Percentiles rank a stretch among this genome's conserved stretches.
These are phyloP conservation scores for Gymnothorax javanicus DNA, from an alignment of 2,797 vertebrate species.

Conservation along the genomic window DNA sequence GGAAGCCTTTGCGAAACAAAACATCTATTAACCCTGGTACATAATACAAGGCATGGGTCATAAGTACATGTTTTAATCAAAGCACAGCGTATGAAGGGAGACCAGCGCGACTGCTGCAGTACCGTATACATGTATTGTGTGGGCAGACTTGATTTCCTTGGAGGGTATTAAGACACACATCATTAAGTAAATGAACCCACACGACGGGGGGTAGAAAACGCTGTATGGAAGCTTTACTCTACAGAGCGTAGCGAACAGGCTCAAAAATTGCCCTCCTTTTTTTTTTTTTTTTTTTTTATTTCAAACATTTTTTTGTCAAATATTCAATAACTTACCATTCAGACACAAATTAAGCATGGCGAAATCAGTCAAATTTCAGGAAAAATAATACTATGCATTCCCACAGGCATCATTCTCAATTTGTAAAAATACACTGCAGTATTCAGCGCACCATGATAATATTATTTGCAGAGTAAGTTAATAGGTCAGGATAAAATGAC, in stretches of 20 bases:
- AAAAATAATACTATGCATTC: background rate
- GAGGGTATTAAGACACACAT: background rate
- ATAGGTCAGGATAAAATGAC: conserved; percentile 5
- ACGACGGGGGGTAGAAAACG: background rate
- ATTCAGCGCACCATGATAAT: background rate
- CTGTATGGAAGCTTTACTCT: background rate
- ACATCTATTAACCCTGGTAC: conserved; percentile 6
- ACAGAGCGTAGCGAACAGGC: background rate
- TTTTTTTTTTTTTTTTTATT: background rate
- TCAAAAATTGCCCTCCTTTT: background rate
- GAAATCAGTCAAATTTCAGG: background rate
- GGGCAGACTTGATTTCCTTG: background rate
- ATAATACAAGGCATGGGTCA: background rate
- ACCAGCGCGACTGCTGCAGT: background rate
- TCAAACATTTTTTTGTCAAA: background rate
- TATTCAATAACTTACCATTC: background rate
- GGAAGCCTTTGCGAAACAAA: background rate
- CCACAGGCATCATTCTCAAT: background rate
- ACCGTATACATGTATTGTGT: background rate
- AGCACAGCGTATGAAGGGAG: background rate
- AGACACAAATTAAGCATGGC: background rate
- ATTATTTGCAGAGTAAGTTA: background rate
- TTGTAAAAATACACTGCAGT: background rate
- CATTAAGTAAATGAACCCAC: background rate
- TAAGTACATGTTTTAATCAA: conserved; percentile 6